Conservation (phyloP, 2,888 invertebrate genomes). For the Balanococcus diminutus region DNA sequence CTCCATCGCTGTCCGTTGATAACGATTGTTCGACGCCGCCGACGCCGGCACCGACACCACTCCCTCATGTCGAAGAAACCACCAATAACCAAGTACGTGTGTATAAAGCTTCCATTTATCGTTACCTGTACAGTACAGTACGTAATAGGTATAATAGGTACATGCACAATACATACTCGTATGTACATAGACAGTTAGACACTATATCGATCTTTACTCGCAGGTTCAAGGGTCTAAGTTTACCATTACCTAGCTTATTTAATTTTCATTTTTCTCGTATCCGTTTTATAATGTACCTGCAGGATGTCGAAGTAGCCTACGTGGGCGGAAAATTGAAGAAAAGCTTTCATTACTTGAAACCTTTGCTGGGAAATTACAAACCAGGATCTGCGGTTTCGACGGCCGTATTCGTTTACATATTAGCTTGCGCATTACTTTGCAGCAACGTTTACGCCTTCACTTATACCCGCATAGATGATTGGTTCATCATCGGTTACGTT, state of each 20-base stretch:
- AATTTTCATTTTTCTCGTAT: no score
- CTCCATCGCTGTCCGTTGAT: not conserved
- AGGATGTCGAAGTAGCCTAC: conserved; percentile 57
- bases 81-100: not conserved
- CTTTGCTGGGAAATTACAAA: conserved; percentile 74
- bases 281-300: no score
- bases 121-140: no score
- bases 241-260: no score
- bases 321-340: conserved; percentile 75
- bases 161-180: no score
- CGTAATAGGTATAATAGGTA: no score
- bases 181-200: no score
- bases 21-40: not conserved
- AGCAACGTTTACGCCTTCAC: conserved; percentile 66
- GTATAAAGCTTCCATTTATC: not conserved
- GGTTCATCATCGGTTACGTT: conserved; percentile 74
- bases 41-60: not conserved
- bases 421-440: conserved; percentile 73
- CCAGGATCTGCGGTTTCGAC: conserved; percentile 77
- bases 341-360: conserved; percentile 74
- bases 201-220: no score
- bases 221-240: no score
- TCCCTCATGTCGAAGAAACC: not conserved
- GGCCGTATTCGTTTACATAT: conserved; percentile 74
- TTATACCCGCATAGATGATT: conserved; percentile 63